Percentiles rank a stretch among this genome's conserved stretches.
These are phyloP conservation scores for Onthophagus sagittarius DNA, from an alignment of 2,888 invertebrate genomes.

Conservation along the genomic window DNA sequence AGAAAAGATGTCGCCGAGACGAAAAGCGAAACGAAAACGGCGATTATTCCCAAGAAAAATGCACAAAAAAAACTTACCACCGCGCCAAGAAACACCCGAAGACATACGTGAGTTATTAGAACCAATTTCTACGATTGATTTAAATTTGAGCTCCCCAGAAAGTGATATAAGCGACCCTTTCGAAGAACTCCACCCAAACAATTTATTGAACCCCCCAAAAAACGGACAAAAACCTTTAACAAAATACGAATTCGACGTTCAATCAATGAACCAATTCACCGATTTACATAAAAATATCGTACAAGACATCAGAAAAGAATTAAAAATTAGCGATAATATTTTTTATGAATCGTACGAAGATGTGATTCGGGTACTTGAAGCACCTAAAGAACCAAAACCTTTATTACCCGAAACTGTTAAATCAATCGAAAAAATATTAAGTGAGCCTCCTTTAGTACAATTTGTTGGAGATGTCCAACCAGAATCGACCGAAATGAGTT, in stretches of 20 bases:
- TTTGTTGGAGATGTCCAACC: conserved; percentile 11
- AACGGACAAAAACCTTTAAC: conserved; percentile 28
- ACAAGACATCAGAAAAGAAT: conserved; percentile 30
- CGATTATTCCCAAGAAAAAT: conserved; percentile 11
- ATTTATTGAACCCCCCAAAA: conserved; percentile 25
- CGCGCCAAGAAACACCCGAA: conserved; percentile 26
- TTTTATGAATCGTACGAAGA: conserved; percentile 24
- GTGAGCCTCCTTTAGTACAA: conserved; percentile 15
- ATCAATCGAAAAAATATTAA: conserved; percentile 20
- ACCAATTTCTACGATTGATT: conserved; percentile 29
- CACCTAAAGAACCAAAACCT: conserved; percentile 14
- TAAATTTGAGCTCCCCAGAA: conserved; percentile 28
- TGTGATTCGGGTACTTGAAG: conserved; percentile 20
- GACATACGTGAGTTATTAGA: conserved; percentile 29
- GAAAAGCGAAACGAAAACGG: conserved; percentile 5
- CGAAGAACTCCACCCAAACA: conserved; percentile 34
- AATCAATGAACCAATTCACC: conserved; percentile 36
- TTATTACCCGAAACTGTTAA: conserved; percentile 18
- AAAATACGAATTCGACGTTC: conserved; percentile 37
- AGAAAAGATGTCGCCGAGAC: conserved; percentile 9
- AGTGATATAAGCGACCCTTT: conserved; percentile 37
- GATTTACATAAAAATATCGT: conserved; percentile 37
- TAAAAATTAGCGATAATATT: conserved; percentile 26
- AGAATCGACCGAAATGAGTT: conserved; percentile 24
- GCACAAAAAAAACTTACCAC: conserved; percentile 3